These are phyloP conservation scores for Scomber scombrus DNA, from an alignment of 2,113 vertebrate genomes.

Conservation along the genomic window DNA sequence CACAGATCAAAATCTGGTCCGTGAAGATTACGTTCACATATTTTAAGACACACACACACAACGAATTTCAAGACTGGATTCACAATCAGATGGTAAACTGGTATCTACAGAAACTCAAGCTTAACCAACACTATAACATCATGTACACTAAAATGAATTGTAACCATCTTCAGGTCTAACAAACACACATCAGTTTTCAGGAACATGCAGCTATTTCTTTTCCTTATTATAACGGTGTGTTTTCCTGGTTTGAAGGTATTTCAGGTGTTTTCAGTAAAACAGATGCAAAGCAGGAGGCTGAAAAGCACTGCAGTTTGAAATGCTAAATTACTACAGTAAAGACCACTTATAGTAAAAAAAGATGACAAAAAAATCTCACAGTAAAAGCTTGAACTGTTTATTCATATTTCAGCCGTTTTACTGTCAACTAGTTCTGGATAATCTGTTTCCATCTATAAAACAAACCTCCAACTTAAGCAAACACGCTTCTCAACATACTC, in stretches of 20 bases:
- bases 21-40: neutral
- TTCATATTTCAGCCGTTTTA: neutral
- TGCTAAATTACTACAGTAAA: neutral
- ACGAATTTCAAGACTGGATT: neutral
- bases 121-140: neutral
- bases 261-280: neutral
- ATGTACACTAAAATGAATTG: no score
- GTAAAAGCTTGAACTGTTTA: neutral
- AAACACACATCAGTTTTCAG: neutral
- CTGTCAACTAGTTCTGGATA: no score
- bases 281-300: no score
- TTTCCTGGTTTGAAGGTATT: no score
- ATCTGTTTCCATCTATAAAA: no score
- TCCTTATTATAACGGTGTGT: no score
- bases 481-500: no score
- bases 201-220: neutral
- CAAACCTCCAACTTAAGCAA: no score
- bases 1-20: slow-evolving; percentile 2
- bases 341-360: neutral
- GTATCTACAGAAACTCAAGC: neutral
- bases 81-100: neutral
- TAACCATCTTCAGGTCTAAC: neutral
- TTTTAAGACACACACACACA: neutral
- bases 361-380: no score
- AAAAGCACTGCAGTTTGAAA: no score